phyloP scores from a whole-genome alignment of 1,140 invertebrate genomes.

The Prorops nasuta region DNA sequence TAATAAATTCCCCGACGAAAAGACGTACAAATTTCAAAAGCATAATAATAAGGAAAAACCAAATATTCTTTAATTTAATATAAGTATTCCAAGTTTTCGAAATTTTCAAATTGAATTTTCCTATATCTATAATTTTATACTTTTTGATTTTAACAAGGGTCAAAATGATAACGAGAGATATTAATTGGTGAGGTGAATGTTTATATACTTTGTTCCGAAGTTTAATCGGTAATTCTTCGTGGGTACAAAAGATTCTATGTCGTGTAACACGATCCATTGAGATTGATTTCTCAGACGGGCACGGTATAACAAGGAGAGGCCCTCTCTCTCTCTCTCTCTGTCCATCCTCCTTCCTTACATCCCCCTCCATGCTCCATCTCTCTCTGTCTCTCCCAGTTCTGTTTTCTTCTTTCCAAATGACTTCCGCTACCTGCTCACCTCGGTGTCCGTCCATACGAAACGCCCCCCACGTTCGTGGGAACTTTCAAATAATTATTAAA shows the following conservation, averaged over 20 bases:
- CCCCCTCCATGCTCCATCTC: neutral
- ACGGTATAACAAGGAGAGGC: slow-evolving; percentile 34
- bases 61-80: too few relatives aligned
- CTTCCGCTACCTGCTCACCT: slow-evolving; percentile 49
- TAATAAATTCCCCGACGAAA: too few relatives aligned
- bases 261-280: slow-evolving; percentile 42
- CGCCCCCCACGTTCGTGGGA: slow-evolving; percentile 56
- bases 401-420: slow-evolving; percentile 36
- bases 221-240: too few relatives aligned
- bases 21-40: too few relatives aligned
- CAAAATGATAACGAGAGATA: too few relatives aligned
- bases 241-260: slow-evolving; percentile 21
- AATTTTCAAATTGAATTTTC: neutral
- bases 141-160: too few relatives aligned
- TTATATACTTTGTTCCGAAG: too few relatives aligned
- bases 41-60: too few relatives aligned
- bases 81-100: too few relatives aligned
- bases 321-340: slow-evolving; percentile 26
- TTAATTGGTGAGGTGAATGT: too few relatives aligned
- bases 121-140: too few relatives aligned
- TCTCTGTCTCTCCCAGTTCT: slow-evolving; percentile 1
- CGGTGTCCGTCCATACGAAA: slow-evolving; percentile 41
- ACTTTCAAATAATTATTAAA: slow-evolving; percentile 55
- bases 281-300: slow-evolving; percentile 50
- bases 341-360: slow-evolving; percentile 2